A percentile compares a stretch with the other conserved stretches of the same genome.
Evolutionary conservation across 2,888 invertebrate species (phyloP).

Genomic region (Byasa hedistus): DNA sequence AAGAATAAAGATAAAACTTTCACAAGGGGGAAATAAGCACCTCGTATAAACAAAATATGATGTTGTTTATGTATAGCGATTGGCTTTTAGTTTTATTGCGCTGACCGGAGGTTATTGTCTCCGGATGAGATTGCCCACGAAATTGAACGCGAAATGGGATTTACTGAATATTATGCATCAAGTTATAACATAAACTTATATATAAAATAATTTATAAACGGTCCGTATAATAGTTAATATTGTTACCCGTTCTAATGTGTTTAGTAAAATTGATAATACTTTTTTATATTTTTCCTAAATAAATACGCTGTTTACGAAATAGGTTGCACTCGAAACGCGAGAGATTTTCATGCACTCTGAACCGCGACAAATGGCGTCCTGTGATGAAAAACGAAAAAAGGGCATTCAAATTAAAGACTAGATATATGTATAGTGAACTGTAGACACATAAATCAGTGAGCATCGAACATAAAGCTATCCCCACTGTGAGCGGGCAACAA

Average conservation of each 20-base stretch:
- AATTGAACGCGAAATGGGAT: slow-evolving; percentile 25
- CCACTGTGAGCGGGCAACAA: slow-evolving; percentile 22
- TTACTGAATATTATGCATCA: slow-evolving; percentile 20
- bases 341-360: not conserved
- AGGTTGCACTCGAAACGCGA: not conserved
- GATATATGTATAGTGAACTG: slow-evolving; percentile 18
- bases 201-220: no score
- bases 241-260: no score
- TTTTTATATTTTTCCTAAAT: no score
- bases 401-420: slow-evolving; percentile 26
- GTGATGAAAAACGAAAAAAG: slow-evolving; percentile 8
- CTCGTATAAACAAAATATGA: slow-evolving; percentile 4
- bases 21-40: not conserved
- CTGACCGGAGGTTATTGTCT: slow-evolving; percentile 26
- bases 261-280: no score
- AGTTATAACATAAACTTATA: not conserved
- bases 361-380: not conserved
- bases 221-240: no score
- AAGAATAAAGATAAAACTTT: not conserved
- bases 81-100: slow-evolving; percentile 13
- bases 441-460: slow-evolving; percentile 30
- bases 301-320: no score
- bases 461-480: slow-evolving; percentile 31
- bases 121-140: slow-evolving; percentile 21
- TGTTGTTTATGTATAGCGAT: slow-evolving; percentile 5